Evolutionary conservation across 1,140 invertebrate genomes (phyloP).

Genomic region (Reticulitermes speratus): DNA sequence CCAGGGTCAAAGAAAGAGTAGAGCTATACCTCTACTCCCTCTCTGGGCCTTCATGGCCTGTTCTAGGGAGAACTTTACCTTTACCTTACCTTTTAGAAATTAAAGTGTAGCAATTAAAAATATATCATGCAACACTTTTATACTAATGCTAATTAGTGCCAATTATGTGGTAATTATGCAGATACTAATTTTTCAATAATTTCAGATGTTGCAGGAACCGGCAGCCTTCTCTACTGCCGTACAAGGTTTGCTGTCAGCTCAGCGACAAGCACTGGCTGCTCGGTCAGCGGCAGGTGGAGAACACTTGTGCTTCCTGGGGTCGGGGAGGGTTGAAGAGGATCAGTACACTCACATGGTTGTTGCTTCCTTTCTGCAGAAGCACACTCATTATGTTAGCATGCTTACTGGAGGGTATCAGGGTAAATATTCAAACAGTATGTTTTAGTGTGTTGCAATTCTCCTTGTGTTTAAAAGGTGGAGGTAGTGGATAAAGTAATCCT

Average conservation of each 20-base stretch:
- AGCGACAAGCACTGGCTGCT: conserved; percentile 84
- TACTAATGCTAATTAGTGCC: too few species aligned
- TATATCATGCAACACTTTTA: too few species aligned
- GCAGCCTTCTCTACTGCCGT: conserved; percentile 92
- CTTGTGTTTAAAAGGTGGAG: neutral
- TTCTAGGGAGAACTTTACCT: too few species aligned
- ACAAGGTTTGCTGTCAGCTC: conserved; percentile 86
- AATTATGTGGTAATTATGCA: too few species aligned
- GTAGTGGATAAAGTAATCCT: neutral
- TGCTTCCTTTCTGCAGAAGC: conserved; percentile 93
- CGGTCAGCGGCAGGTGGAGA: conserved; percentile 90
- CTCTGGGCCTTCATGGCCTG: too few species aligned
- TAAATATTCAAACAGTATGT: conserved; percentile 35
- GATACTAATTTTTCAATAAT: neutral
- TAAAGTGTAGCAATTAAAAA: too few species aligned
- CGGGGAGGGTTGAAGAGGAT: conserved; percentile 92
- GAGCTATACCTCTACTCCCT: too few species aligned
- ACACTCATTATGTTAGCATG: conserved; percentile 89
- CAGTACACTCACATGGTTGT: conserved; percentile 98
- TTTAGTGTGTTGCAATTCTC: neutral
- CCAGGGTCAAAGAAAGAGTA: too few species aligned
- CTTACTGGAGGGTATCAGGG: conserved; percentile 88
- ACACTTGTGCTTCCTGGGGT: conserved; percentile 96
- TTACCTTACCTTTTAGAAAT: too few species aligned
- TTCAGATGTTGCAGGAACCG: conserved; percentile 90